A percentile compares a stretch with the other conserved stretches of the same genome.
Conservation (phyloP, 2,113 vertebrate species). For the Baryphthengus martii region DNA sequence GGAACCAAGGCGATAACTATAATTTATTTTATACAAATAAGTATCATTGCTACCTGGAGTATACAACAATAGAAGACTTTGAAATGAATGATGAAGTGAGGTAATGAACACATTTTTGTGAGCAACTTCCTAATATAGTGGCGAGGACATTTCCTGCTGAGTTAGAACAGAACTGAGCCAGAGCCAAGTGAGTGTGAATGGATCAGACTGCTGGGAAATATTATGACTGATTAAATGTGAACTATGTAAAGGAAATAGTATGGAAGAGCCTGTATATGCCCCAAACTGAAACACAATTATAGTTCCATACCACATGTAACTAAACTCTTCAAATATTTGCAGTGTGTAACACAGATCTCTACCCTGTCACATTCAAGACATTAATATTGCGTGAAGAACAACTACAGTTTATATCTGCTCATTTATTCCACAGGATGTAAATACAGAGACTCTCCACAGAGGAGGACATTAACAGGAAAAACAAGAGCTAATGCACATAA, state of each 20-base stretch:
- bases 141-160: not conserved
- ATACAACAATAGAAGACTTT: not conserved
- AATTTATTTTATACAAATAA: not conserved
- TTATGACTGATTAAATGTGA: slow-evolving; percentile 1
- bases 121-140: not conserved
- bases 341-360: not conserved
- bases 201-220: not conserved
- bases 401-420: not conserved
- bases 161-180: not conserved
- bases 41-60: not conserved
- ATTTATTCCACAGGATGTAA: not conserved
- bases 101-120: not conserved
- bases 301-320: not conserved
- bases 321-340: not conserved
- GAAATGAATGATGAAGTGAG: not conserved
- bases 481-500: not conserved
- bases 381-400: not conserved
- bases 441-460: not conserved
- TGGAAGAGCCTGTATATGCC: not conserved
- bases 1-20: not conserved
- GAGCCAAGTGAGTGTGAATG: not conserved
- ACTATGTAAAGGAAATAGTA: not conserved
- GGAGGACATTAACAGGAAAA: not conserved
- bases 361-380: not conserved
- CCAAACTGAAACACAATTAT: not conserved